Evolutionary conservation across 2,797 vertebrate genomes (phyloP), one percentile per base, ranked within the genome.

Genomic region (Crenuchus spilurus): DNA sequence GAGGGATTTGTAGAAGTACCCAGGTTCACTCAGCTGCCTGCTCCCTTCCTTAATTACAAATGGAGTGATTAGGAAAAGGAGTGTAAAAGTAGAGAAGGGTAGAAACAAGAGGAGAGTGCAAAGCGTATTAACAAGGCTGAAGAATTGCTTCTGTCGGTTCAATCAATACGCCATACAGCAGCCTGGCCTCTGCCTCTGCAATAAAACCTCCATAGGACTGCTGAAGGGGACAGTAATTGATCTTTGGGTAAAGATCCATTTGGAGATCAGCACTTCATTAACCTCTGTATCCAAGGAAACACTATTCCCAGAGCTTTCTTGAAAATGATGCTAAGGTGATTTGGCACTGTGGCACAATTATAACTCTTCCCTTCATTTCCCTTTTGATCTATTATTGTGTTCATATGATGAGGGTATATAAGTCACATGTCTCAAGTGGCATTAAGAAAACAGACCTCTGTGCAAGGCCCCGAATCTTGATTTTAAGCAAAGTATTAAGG

Each of bases 211-310:
- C 49, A 37, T 35, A 60, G 18, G 28, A 14, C 48, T 8, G 37
- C 76, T 73, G 35, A 77, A 77, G 75, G 77, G 49, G 63, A 58
- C 65, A 55, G 55, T 79, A 77, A 82, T 82, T 79, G 74, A 79
- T 79, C 74, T 67, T 57, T 67, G 62, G 77, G 74, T 61, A 69
- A 74, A 57, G 63, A 74, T 73, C 70, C 62, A 41, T 77, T 79
- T 74, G 64, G 57, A 24, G 26, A 77, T 72, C 58, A 57, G 58
- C 68, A 74, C 74, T 58, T 70, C 51, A 44, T 79, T 79, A 82
- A 72, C 70, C 77, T 72, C 46, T 64, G 26, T 30, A 55, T 31
- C 37, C 48, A 61, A 64, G 55, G 61, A 71, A 66, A 51, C 64
- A 49, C 14, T 54, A 46, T 28, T 54, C 58, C 8, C 70, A 69